Conservation (phyloP, 1,140 invertebrate species). For the Stenopsyche tienmushanensis region DNA sequence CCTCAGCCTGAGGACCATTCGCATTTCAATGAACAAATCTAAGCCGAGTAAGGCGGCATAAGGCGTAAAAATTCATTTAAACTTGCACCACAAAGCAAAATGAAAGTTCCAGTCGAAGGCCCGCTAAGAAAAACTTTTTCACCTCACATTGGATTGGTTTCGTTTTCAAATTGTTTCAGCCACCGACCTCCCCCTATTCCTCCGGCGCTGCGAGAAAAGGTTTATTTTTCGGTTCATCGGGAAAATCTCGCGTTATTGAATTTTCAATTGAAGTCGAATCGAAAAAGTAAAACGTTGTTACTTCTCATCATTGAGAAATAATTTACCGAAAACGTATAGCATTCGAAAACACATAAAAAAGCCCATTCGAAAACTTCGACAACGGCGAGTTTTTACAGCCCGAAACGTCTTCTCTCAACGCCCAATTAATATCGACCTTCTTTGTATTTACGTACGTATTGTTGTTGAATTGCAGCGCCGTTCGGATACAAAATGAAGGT, state of each 20-base stretch:
- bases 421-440: no score
- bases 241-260: slow-evolving; percentile 26
- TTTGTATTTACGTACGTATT: no score
- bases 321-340: no score
- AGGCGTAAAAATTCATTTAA: slow-evolving; percentile 34
- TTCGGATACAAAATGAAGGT: no score
- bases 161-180: slow-evolving; percentile 30
- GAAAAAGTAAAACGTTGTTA: background rate
- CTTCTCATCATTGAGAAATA: slow-evolving; percentile 4
- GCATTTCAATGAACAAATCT: slow-evolving; percentile 30
- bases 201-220: background rate
- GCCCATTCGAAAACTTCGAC: no score
- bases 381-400: no score
- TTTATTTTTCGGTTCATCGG: slow-evolving; percentile 26
- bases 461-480: no score
- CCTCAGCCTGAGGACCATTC: background rate
- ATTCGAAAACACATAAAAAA: no score
- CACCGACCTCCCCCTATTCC: background rate
- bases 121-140: slow-evolving; percentile 9
- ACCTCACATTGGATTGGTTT: slow-evolving; percentile 24
- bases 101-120: slow-evolving; percentile 24
- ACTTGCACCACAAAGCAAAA: slow-evolving; percentile 33
- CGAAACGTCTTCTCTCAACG: no score
- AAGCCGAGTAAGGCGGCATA: background rate
- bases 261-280: slow-evolving; percentile 15